phyloP scores from a whole-genome alignment of 1,140 invertebrate genomes.

The Holotrichia oblita region DNA sequence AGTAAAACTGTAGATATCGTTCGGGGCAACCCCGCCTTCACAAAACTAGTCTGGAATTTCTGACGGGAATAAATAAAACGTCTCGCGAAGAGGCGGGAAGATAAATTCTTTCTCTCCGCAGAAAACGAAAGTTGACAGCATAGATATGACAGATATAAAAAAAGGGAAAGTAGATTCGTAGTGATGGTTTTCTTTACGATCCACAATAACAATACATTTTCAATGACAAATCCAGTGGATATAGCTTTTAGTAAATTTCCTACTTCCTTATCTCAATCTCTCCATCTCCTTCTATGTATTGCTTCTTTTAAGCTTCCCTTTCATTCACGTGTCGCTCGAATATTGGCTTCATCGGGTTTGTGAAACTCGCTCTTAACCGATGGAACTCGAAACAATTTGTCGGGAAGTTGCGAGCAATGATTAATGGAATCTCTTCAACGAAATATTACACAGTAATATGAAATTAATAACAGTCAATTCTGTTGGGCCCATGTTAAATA shows the following conservation, averaged over 20 bases:
- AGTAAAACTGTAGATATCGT: background rate
- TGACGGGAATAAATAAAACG: background rate
- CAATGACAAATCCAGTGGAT: background rate
- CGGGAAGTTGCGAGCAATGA: no score
- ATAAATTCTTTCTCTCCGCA: background rate
- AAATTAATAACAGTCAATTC: no score
- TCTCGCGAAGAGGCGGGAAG: background rate
- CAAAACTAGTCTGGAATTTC: background rate
- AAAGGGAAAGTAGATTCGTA: background rate
- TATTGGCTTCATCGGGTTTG: no score
- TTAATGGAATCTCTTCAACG: no score
- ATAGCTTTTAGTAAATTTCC: background rate
- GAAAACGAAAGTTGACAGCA: background rate
- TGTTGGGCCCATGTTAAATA: no score
- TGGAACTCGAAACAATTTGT: no score
- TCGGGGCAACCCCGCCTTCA: background rate
- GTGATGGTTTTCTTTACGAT: conserved; percentile 12
- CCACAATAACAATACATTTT: background rate
- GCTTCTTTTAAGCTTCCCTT: no score
- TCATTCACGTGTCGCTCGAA: no score
- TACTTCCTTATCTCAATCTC: no score
- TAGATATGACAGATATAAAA: conserved; percentile 9
- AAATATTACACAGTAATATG: no score
- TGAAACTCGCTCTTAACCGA: no score
- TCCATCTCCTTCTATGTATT: no score